Conservation (phyloP, 2,888 invertebrate species). For the Cacoxenus indagator region DNA sequence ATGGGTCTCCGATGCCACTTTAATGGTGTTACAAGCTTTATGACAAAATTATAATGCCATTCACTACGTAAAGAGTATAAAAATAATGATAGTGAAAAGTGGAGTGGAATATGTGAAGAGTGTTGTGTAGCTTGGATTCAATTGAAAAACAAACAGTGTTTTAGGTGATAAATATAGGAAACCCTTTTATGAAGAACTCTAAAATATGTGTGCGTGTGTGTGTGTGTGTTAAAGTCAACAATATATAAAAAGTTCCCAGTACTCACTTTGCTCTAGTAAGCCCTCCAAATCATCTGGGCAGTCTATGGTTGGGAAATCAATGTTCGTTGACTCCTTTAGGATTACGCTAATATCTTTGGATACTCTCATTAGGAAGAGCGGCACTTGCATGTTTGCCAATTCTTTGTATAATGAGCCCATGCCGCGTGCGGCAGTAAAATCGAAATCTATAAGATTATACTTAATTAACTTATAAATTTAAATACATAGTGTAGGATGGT, state of each 20-base stretch:
- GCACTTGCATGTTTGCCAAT: slow-evolving; percentile 79
- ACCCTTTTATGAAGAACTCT: not conserved
- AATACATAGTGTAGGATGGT: not conserved
- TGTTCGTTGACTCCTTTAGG: slow-evolving; percentile 66
- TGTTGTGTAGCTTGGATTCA: slow-evolving; percentile 22
- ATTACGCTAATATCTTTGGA: slow-evolving; percentile 63
- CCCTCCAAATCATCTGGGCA: slow-evolving; percentile 62
- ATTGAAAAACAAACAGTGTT: not conserved
- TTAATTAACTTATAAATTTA: not conserved
- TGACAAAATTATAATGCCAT: too few relatives aligned
- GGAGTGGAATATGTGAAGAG: slow-evolving; percentile 19
- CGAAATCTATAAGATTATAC: slow-evolving; percentile 75
- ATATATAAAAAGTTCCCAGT: not conserved
- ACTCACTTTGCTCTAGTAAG: slow-evolving; percentile 62
- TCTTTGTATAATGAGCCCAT: slow-evolving; percentile 83
- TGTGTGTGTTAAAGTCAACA: not conserved
- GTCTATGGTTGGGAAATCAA: slow-evolving; percentile 61
- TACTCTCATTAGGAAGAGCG: slow-evolving; percentile 76
- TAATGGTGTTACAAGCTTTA: too few relatives aligned
- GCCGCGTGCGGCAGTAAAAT: slow-evolving; percentile 90
- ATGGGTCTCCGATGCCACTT: too few relatives aligned
- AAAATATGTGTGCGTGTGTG: not conserved
- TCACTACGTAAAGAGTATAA: too few relatives aligned
- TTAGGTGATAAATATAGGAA: too few relatives aligned
- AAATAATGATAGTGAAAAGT: too few relatives aligned